Evolutionary conservation across 2,797 vertebrate species (phyloP).

Genomic region (Vireo griseus): DNA sequence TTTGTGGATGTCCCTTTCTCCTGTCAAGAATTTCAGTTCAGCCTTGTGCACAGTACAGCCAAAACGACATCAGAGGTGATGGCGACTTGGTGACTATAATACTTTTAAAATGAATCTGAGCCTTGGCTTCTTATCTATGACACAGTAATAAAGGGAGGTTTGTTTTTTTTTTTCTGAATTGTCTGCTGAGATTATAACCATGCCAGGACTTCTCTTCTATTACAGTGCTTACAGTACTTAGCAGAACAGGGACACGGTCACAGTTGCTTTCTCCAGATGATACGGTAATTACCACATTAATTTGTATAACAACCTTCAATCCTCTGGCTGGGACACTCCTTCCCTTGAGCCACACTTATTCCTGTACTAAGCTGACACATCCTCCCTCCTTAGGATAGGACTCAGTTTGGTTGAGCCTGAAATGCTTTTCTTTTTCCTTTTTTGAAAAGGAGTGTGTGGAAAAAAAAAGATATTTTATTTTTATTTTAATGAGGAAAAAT

Average conservation of each 20-base stretch:
- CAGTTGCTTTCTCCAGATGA: constrained; percentile 60
- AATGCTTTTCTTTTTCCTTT: background rate
- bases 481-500: background rate
- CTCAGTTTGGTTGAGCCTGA: background rate
- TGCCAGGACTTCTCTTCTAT: background rate
- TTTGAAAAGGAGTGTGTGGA: fast-evolving
- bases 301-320: constrained; percentile 60
- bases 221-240: background rate
- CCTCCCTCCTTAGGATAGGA: background rate
- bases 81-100: background rate
- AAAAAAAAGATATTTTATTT: background rate
- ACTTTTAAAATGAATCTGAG: background rate
- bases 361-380: background rate
- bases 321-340: constrained; percentile 33
- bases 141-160: background rate
- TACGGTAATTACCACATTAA: constrained; percentile 64
- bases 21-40: background rate
- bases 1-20: background rate
- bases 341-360: constrained; percentile 36
- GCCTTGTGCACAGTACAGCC: background rate
- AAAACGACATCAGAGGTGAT: background rate
- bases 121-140: background rate
- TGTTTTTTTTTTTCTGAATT: background rate
- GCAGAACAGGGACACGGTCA: constrained; percentile 33
- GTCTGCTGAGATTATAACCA: constrained; percentile 20